These are phyloP conservation scores for Phataginus tetradactyla DNA, from an alignment of 2,797 vertebrate species.

Conservation along the genomic window DNA sequence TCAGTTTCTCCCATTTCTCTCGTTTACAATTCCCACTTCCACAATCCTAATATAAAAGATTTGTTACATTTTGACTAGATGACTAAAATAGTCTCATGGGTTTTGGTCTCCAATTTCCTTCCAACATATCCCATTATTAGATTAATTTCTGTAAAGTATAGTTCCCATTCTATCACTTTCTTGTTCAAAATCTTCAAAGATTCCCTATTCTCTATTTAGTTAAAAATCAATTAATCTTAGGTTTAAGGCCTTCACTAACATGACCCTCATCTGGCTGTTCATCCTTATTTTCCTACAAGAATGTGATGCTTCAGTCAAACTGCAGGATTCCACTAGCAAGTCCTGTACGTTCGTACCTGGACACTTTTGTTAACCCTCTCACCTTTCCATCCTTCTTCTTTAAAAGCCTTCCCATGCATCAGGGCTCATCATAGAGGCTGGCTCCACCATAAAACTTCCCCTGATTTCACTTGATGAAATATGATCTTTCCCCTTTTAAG, in stretches of 20 bases:
- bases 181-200: constrained; percentile 14
- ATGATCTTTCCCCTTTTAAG: neutral
- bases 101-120: neutral
- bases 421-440: neutral
- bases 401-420: neutral
- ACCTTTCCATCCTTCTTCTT: neutral
- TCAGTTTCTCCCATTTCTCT: neutral
- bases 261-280: neutral
- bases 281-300: neutral
- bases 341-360: neutral
- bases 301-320: neutral
- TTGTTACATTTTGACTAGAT: constrained; percentile 33
- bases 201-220: constrained; percentile 9
- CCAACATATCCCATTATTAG: neutral
- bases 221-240: neutral
- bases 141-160: constrained; percentile 27
- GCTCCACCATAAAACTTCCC: neutral
- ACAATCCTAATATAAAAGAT: neutral
- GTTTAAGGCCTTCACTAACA: neutral
- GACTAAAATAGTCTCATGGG: neutral
- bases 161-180: constrained; percentile 24
- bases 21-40: neutral
- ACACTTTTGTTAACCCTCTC: neutral
- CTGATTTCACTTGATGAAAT: neutral
- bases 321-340: neutral